Evolutionary conservation across 2,888 invertebrate genomes (phyloP), one percentile per base, ranked within the genome.

Genomic region (Eilema sororculum): DNA sequence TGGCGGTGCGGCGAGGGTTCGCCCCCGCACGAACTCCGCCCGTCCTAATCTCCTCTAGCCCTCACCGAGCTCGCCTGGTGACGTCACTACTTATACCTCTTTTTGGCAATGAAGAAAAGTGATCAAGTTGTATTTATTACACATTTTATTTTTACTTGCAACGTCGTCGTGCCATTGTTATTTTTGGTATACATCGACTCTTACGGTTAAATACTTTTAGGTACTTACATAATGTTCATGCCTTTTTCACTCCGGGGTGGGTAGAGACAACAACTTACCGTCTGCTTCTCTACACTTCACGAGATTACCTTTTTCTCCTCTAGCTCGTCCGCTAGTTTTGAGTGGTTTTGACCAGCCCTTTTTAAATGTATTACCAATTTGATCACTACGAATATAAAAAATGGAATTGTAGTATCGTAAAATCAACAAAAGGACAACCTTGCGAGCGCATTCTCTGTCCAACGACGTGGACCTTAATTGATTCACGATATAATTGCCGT

Each of bases 31-130:
- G 79, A 79, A 81, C 82, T 78, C 81, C 88, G 83, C 87, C 82
- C 86, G 80, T 86, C 91, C 93, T 93, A 93, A 94, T 93, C 92
- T 90, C 91, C 91, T 91, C 89, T 88, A 90, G 87, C 88, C 90
- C 90, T 85, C 92, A 78, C 78, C 86, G 82, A 88, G 86, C 84
- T 87, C 84, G 83, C 81, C 81, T 84, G 80, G 91, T 95, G 95
- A 95, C 95, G 95, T 95, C 95, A 95, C 93, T 86, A 89, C 91
- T 92, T 89, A 89, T 86, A 87, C 89, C 86, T 90, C 91, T 90
- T 92, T 91, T 90, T 78, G 89, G 89, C 91, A 91, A 90, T 90
- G 90, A 92, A 93, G 60, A 94, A 88, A 93, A 90, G 90, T 87
- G 86, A 90, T 88, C 88, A 89, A 89, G 84, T 86, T 86, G 85